These are phyloP conservation scores for Aptenodytes patagonicus DNA, from an alignment of 2,113 vertebrate species.

Conservation along the genomic window DNA sequence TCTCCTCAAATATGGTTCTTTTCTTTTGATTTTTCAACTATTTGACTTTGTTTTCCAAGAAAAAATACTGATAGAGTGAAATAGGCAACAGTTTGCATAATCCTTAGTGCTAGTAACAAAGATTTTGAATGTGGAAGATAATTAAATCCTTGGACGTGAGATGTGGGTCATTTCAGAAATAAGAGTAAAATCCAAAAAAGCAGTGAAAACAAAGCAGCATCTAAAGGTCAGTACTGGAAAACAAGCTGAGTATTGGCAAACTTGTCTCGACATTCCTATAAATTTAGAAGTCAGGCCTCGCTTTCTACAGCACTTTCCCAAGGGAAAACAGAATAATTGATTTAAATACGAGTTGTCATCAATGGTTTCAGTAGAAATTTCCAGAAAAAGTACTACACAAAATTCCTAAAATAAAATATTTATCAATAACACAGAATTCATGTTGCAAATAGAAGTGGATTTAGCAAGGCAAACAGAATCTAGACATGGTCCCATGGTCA, in stretches of 20 bases:
- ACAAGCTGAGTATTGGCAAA: background rate
- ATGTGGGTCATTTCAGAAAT: background rate
- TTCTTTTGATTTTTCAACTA: background rate
- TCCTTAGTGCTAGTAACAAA: background rate
- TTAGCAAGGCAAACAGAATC: background rate
- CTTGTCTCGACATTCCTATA: background rate
- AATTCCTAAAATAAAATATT: background rate
- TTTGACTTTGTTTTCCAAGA: background rate
- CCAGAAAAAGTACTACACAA: background rate
- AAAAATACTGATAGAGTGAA: background rate
- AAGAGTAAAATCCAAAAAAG: background rate
- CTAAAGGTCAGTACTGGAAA: conserved; percentile 24
- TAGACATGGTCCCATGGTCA: background rate
- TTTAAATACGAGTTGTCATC: background rate
- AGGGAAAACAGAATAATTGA: background rate
- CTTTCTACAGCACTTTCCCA: conserved; percentile 13
- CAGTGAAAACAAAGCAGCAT: background rate
- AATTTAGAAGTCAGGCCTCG: background rate
- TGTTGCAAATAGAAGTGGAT: background rate
- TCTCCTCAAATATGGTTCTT: background rate
- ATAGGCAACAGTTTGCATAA: background rate
- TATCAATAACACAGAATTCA: background rate
- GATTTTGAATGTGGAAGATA: background rate
- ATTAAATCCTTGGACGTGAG: background rate
- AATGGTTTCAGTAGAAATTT: background rate